phyloP scores from a whole-genome alignment of 2,888 invertebrate species.

The Eristalis arbustorum region DNA sequence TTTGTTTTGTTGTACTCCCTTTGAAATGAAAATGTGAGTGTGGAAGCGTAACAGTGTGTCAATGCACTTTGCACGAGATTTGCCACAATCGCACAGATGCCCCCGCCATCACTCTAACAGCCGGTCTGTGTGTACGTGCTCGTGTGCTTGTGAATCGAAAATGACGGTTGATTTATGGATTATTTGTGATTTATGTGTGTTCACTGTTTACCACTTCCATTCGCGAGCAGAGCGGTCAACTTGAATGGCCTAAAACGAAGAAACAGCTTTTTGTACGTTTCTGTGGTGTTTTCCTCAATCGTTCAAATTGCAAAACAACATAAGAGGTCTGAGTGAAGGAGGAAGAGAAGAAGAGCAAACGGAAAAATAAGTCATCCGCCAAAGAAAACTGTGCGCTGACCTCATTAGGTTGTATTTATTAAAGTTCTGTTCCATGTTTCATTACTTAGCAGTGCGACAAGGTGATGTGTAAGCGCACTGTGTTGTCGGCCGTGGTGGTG shows the following conservation, averaged over 20 bases:
- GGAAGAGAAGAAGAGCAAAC: not conserved
- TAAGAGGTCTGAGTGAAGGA: not conserved
- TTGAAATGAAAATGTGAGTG: slow-evolving; percentile 18
- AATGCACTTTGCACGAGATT: slow-evolving; percentile 53
- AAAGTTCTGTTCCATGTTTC: slow-evolving; percentile 25
- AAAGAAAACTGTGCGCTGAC: slow-evolving; percentile 37
- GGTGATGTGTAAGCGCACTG: not conserved
- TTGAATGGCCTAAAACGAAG: slow-evolving; percentile 23
- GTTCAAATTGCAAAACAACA: slow-evolving; percentile 17
- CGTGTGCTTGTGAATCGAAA: not conserved
- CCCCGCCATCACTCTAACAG: not conserved
- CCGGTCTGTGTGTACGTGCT: not conserved
- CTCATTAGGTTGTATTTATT: slow-evolving; percentile 30
- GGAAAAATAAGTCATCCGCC: slow-evolving; percentile 28
- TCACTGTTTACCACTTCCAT: slow-evolving; percentile 22
- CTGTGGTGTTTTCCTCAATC: not conserved
- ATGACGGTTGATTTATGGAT: slow-evolving; percentile 37
- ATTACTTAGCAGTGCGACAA: slow-evolving; percentile 22
- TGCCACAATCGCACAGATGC: too few relatives aligned
- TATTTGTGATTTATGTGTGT: slow-evolving; percentile 38
- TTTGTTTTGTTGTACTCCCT: not conserved
- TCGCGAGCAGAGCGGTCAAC: slow-evolving; percentile 15
- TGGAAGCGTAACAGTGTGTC: slow-evolving; percentile 42
- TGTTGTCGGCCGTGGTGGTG: not conserved
- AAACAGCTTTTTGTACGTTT: not conserved